These are phyloP conservation scores for Cephalotes varians DNA, from an alignment of 2,888 invertebrate genomes.

Conservation along the genomic window DNA sequence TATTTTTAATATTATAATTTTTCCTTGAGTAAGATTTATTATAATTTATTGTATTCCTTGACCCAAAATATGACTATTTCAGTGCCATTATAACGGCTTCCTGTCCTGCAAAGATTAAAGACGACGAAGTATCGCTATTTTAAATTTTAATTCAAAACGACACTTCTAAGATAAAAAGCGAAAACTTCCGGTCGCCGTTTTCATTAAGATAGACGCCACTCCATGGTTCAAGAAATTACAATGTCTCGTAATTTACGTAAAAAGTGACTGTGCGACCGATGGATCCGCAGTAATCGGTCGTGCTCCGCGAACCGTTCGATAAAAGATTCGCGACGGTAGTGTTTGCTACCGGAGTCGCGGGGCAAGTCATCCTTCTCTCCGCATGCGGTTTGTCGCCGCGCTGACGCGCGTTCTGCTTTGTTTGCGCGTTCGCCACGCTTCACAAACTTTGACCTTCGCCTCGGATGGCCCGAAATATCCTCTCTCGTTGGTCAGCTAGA, in stretches of 20 bases:
- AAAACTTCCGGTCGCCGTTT: background rate
- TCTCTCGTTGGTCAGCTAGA: conserved; percentile 10
- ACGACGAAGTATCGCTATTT: background rate
- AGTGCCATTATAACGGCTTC: too few relatives aligned
- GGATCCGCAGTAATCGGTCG: conserved; percentile 8
- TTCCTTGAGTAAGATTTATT: too few relatives aligned
- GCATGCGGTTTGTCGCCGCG: conserved; percentile 26
- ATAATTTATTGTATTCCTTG: too few relatives aligned
- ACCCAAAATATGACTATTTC: too few relatives aligned
- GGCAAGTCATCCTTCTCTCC: conserved; percentile 28
- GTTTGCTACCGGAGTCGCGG: conserved; percentile 1
- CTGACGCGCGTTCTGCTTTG: conserved; percentile 30
- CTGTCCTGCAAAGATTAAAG: too few relatives aligned
- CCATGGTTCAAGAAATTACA: background rate
- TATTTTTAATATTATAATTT: too few relatives aligned
- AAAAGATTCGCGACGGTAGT: conserved; percentile 29
- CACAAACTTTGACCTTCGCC: conserved; percentile 49
- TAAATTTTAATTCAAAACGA: background rate
- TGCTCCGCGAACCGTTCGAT: conserved; percentile 5
- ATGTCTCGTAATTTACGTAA: background rate
- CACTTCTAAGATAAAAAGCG: background rate
- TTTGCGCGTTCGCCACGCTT: conserved; percentile 43
- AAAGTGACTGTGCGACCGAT: background rate
- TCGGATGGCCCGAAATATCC: conserved; percentile 24
- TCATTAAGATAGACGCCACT: background rate